Percentiles rank a stretch among this genome's conserved stretches.
phyloP scores from a whole-genome alignment of 2,113 vertebrate species.

The Colaptes auratus region DNA sequence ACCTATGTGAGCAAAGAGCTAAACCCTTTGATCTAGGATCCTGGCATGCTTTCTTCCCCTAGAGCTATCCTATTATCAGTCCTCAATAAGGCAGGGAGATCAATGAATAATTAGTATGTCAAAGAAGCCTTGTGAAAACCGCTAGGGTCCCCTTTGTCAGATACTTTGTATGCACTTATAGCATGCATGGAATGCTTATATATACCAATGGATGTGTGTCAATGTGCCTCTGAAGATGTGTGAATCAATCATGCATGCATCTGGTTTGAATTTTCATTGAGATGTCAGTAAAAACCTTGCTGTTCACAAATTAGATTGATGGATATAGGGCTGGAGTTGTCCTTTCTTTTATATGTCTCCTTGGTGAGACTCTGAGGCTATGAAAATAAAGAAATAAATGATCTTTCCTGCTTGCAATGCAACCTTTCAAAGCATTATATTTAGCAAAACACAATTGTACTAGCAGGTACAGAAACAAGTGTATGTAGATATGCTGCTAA shows the following conservation, averaged over 20 bases:
- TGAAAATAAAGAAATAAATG: background rate
- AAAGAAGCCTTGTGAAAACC: slow-evolving; percentile 65
- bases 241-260: background rate
- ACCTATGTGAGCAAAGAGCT: slow-evolving; percentile 73
- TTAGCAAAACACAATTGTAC: background rate
- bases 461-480: background rate
- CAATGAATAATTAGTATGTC: slow-evolving; percentile 67
- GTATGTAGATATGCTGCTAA: background rate
- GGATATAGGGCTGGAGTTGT: background rate
- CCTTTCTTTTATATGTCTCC: background rate
- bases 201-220: background rate
- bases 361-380: background rate
- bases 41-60: slow-evolving; percentile 64
- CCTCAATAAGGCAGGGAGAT: slow-evolving; percentile 68
- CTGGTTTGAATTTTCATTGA: background rate
- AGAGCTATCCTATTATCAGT: slow-evolving; percentile 62
- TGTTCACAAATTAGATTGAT: background rate
- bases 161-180: background rate
- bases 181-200: background rate
- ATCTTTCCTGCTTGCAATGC: background rate
- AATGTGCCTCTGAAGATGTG: background rate
- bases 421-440: background rate
- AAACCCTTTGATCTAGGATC: slow-evolving; percentile 75
- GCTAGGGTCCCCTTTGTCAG: background rate
- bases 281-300: background rate